A percentile compares a stretch with the other conserved stretches of the same genome.
These are phyloP conservation scores for Drosophila anceps DNA, from an alignment of 2,888 invertebrate species.

Conservation along the genomic window DNA sequence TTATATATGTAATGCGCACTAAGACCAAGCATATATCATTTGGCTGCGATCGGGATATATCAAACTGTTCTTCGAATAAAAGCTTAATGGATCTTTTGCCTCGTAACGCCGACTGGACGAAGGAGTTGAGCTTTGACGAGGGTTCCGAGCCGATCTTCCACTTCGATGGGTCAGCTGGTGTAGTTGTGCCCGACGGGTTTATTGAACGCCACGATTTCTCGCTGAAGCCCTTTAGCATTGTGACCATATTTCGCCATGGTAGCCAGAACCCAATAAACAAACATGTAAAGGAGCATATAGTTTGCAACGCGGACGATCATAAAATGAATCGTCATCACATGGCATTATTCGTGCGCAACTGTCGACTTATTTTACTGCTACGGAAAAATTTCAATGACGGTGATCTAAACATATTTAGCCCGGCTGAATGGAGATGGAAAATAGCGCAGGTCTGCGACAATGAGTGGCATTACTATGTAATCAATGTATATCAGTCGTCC, in stretches of 20 bases:
- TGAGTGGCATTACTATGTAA: conserved; percentile 99
- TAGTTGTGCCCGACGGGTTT: conserved; percentile 92
- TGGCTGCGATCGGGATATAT: conserved; percentile 95
- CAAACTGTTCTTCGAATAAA: conserved; percentile 81
- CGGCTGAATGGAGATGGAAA: conserved; percentile 99
- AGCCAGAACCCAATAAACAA: conserved; percentile 90
- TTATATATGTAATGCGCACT: background rate
- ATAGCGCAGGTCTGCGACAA: conserved; percentile 98
- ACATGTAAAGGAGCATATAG: conserved; percentile 97
- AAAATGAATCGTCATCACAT: conserved; percentile 99
- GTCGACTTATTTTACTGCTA: conserved; percentile 96
- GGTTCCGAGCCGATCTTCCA: conserved; percentile 97
- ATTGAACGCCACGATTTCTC: conserved; percentile 89
- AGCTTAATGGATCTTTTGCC: conserved; percentile 82
- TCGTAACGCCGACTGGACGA: conserved; percentile 92
- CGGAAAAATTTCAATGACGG: conserved; percentile 96
- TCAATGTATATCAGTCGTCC: conserved; percentile 92
- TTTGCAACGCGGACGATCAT: conserved; percentile 98
- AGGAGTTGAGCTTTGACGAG: conserved; percentile 92
- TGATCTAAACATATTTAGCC: conserved; percentile 96
- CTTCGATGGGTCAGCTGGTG: conserved; percentile 97
- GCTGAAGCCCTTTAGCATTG: conserved; percentile 93
- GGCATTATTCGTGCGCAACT: conserved; percentile 98
- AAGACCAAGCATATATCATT: conserved; percentile 92
- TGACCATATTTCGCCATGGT: conserved; percentile 98